Base-by-base conservation (phyloP, 2,888 invertebrate species). In the Cantharis rufa region DNA sequence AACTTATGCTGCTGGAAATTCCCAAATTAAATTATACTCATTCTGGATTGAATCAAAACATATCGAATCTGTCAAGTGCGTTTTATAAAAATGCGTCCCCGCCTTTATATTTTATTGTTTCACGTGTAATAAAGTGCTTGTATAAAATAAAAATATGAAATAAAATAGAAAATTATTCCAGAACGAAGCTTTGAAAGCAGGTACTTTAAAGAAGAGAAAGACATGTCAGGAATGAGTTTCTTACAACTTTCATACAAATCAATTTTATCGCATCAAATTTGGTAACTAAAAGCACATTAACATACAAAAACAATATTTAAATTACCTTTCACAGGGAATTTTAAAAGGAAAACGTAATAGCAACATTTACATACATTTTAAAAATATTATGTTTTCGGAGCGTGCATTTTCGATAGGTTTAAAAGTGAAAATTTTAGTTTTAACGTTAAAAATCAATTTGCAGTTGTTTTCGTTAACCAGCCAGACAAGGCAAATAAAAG, bases 221-320 rank as follows among this genome's bases (percentile, higher is more conserved):
- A 4, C 27, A 70, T 15, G 70, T 61, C 61, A 70, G 61, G 11
- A 69, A 13, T 28, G 16, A 61, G 16, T 21, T 61, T 18, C 32
- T 48, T 48, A 32, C 70, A 66, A 66, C n/a, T 66, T 66, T 66
- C n/a, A 24, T 21, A 66, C 64, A 18, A 66, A 66, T 18, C 64
- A 66, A 66, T 24, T 21, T 66, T 66, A 66, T 66, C 21, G 4
- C 64, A 66, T 66, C 64, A 66, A 66, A 18, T 24, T 66, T 66
- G 21, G 18, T n/a, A 66, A 66, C 64, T 66, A n/a, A 24, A 66
- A 66, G 24, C 21, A 66, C 64, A 66, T 66, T 66, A 66, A 66
- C 64, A 66, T 66, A 66, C 21, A 24, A 18, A 66, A 66, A 66
- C 64, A 66, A 66, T 66, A 66, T 66, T 66, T 24, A 66, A 66